These are phyloP conservation scores for Heliconius ismenius DNA, from an alignment of 2,888 invertebrate genomes.

Conservation along the genomic window DNA sequence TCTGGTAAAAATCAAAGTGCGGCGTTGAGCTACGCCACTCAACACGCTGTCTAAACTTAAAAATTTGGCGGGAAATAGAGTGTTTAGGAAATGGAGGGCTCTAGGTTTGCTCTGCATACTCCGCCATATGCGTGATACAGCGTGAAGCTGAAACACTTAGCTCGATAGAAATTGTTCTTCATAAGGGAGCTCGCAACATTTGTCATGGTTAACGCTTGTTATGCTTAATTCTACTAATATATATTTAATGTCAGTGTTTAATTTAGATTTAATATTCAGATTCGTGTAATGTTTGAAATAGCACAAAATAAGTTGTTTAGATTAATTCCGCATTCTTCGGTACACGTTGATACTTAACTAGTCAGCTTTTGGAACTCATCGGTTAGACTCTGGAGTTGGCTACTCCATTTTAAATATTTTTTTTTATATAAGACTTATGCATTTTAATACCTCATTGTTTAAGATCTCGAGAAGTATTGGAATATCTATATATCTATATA, in stretches of 20 bases:
- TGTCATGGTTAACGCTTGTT: constrained; percentile 45
- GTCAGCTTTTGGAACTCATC: constrained; percentile 41
- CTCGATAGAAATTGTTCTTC: constrained; percentile 35
- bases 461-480: constrained; percentile 58
- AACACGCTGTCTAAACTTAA: not conserved
- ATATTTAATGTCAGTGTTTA: constrained; percentile 33
- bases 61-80: not conserved
- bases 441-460: constrained; percentile 57
- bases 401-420: constrained; percentile 25
- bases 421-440: constrained; percentile 26
- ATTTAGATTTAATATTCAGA: constrained; percentile 30
- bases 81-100: too few relatives aligned
- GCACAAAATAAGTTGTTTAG: constrained; percentile 38
- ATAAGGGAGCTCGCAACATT: constrained; percentile 71
- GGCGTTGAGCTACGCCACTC: not conserved
- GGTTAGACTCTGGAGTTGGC: constrained; percentile 31
- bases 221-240: constrained; percentile 10
- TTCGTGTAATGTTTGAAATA: constrained; percentile 23
- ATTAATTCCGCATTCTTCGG: constrained; percentile 31
- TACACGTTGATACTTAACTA: constrained; percentile 38
- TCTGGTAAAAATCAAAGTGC: not conserved
- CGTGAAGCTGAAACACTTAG: constrained; percentile 2
- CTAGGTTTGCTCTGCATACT: not conserved
- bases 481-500: constrained; percentile 47
- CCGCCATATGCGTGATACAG: not conserved